Percentiles rank a stretch among this genome's conserved stretches.
Evolutionary conservation across 2,113 vertebrate species (phyloP).

Genomic region (Zosterops lateralis): DNA sequence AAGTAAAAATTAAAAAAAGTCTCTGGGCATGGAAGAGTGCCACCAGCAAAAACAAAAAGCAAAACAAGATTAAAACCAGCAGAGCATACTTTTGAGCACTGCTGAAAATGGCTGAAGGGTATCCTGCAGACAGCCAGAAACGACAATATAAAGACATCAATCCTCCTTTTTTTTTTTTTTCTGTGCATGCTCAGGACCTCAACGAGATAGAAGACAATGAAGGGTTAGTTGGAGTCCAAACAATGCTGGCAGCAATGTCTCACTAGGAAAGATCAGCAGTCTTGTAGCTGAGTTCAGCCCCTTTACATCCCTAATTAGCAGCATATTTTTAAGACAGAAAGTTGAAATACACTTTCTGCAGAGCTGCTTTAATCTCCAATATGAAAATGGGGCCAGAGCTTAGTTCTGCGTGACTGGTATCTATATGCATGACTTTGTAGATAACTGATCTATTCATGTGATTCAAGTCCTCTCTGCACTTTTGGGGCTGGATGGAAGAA

Average conservation of each 20-base stretch:
- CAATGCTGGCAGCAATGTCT: conserved; percentile 56
- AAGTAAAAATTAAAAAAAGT: conserved; percentile 49
- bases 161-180: neutral
- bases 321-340: conserved; percentile 57
- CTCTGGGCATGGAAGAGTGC: conserved; percentile 28
- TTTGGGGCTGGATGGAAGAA: neutral
- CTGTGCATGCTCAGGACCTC: conserved; percentile 38
- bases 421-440: conserved; percentile 17
- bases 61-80: conserved; percentile 61
- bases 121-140: conserved; percentile 48
- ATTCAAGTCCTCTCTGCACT: neutral
- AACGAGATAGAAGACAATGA: conserved; percentile 49
- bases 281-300: conserved; percentile 51
- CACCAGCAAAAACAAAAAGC: conserved; percentile 55
- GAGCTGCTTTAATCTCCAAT: conserved; percentile 29
- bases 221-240: conserved; percentile 57
- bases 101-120: conserved; percentile 63
- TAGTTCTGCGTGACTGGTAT: conserved; percentile 34
- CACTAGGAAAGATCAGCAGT: conserved; percentile 49
- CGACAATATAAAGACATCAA: conserved; percentile 59
- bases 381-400: conserved; percentile 34
- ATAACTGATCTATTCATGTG: neutral
- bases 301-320: conserved; percentile 61
- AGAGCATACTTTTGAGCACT: conserved; percentile 45
- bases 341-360: conserved; percentile 53